Conservation (phyloP, 2,113 vertebrate species). For the Rhinogobius similis region DNA sequence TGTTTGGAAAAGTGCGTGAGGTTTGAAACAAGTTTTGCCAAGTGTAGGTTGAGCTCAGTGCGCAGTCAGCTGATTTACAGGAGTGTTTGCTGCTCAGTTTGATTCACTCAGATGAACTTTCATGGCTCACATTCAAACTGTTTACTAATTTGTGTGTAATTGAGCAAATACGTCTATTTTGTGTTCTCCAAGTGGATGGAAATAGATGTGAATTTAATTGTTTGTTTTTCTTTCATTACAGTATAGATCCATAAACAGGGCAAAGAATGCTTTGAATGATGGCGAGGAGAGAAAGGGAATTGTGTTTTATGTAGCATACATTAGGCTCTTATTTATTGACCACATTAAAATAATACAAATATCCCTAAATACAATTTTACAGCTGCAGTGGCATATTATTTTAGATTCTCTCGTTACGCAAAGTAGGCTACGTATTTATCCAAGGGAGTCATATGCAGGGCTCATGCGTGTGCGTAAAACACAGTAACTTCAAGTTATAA, state of each 20-base stretch:
- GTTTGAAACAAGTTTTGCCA: constrained; percentile 20
- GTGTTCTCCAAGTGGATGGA: constrained; percentile 2
- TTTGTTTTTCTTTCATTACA: neutral
- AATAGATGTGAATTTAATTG: neutral
- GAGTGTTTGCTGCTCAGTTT: constrained; percentile 12
- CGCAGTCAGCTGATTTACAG: neutral
- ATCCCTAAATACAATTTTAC: neutral
- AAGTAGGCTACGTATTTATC: constrained; percentile 10
- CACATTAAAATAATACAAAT: neutral
- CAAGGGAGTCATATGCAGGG: constrained; percentile 12
- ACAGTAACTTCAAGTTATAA: neutral
- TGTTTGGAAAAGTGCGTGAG: neutral
- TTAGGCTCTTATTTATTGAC: neutral
- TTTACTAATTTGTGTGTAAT: constrained; percentile 12
- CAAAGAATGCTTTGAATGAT: neutral
- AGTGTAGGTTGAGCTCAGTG: constrained; percentile 5
- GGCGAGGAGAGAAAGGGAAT: neutral
- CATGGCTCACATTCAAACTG: constrained; percentile 1
- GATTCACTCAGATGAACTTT: neutral
- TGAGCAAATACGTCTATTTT: constrained; percentile 16
- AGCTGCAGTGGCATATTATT: neutral
- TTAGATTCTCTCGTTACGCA: neutral
- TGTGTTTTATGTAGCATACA: neutral
- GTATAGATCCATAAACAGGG: neutral
- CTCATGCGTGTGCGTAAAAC: neutral